These are phyloP conservation scores for Planiliza haematocheilus DNA, from an alignment of 2,113 vertebrate genomes.

Conservation along the genomic window DNA sequence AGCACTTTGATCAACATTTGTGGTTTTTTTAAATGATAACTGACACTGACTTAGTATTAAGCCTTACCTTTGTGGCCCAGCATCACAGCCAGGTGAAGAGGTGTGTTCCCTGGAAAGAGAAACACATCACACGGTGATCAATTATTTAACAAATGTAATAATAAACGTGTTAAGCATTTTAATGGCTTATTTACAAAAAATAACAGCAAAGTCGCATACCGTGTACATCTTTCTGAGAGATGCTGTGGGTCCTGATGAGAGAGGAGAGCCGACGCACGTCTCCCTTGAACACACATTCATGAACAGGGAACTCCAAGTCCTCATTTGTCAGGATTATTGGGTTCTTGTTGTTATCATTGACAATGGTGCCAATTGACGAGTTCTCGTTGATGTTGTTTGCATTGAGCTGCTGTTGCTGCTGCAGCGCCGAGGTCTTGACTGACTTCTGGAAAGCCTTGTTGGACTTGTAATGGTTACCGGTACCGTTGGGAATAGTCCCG, in stretches of 20 bases:
- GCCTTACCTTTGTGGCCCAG: constrained; percentile 95
- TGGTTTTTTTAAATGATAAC: too few species aligned
- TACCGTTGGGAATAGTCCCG: constrained; percentile 73
- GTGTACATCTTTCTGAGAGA: constrained; percentile 94
- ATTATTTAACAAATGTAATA: not conserved
- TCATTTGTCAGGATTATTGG: constrained; percentile 74
- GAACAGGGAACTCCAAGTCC: constrained; percentile 87
- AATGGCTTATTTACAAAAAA: not conserved
- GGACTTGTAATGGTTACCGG: constrained; percentile 74
- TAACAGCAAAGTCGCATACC: constrained; percentile 78
- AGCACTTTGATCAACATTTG: too few species aligned
- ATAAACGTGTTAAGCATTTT: too few species aligned
- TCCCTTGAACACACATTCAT: constrained; percentile 94
- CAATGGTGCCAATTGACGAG: constrained; percentile 37
- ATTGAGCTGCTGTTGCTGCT: constrained; percentile 80
- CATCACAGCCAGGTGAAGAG: constrained; percentile 97
- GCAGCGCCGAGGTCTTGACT: constrained; percentile 59
- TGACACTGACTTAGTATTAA: constrained; percentile 13
- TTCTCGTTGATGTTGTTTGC: constrained; percentile 78
- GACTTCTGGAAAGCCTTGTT: constrained; percentile 81
- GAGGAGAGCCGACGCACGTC: constrained; percentile 93
- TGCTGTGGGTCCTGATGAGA: constrained; percentile 93
- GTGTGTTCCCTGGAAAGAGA: constrained; percentile 91
- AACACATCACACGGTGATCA: not conserved
- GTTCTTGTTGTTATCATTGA: constrained; percentile 80